phyloP scores from a whole-genome alignment of 92 coral and sea anemone genomes.

The Isaurus tuberculatus region DNA sequence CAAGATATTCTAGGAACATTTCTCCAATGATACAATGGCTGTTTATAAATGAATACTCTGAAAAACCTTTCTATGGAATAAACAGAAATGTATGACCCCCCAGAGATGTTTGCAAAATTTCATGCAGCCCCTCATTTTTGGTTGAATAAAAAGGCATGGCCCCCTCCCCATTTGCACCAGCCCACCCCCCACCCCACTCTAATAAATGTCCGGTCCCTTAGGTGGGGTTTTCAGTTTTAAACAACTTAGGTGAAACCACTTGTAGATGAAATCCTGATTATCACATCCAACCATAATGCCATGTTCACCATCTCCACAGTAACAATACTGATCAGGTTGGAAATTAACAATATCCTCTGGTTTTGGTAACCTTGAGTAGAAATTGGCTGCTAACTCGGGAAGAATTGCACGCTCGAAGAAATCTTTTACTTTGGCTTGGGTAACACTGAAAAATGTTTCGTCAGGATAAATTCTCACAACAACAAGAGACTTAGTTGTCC shows the following conservation, averaged over 20 bases:
- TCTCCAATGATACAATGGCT: slow-evolving; percentile 21
- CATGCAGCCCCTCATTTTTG: too few relatives aligned
- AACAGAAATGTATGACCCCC: too few relatives aligned
- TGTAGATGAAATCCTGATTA: slow-evolving; percentile 40
- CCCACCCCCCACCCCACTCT: too few relatives aligned
- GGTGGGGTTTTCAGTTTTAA: slow-evolving; percentile 53
- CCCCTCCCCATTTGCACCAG: too few relatives aligned
- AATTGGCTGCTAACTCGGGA: slow-evolving; percentile 55
- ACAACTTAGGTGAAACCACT: slow-evolving; percentile 62
- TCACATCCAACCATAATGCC: slow-evolving; percentile 67
- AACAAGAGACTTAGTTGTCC: slow-evolving; percentile 23
- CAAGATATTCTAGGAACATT: slow-evolving; percentile 33
- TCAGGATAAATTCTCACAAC: slow-evolving; percentile 26
- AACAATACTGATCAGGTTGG: slow-evolving; percentile 26
- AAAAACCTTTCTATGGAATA: too few relatives aligned
- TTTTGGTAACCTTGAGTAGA: slow-evolving; percentile 40
- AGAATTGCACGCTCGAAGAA: slow-evolving; percentile 42
- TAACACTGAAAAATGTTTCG: neutral
- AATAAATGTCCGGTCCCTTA: too few relatives aligned
- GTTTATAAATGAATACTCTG: slow-evolving; percentile 25
- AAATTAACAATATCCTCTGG: neutral
- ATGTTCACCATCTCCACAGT: slow-evolving; percentile 58
- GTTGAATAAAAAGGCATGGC: too few relatives aligned
- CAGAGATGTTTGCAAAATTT: too few relatives aligned
- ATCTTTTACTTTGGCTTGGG: slow-evolving; percentile 22